These are phyloP conservation scores for Drosophila neonasuta DNA, from an alignment of 2,888 invertebrate species.

Conservation along the genomic window DNA sequence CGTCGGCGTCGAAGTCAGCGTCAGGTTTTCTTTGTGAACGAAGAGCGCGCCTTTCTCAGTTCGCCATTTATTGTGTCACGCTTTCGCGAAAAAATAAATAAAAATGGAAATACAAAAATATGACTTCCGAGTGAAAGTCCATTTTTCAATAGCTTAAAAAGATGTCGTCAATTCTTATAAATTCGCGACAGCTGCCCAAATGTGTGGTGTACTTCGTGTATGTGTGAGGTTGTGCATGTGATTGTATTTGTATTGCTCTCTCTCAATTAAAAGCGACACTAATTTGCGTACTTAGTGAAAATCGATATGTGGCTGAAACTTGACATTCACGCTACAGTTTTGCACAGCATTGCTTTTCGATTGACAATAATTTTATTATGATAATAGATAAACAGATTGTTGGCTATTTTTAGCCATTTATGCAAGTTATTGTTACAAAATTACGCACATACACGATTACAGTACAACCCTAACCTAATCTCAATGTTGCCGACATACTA, in stretches of 20 bases:
- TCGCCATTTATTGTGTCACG: slow-evolving; percentile 69
- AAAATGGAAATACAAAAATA: slow-evolving; percentile 31
- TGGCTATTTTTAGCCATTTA: slow-evolving; percentile 14
- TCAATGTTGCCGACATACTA: slow-evolving; percentile 59
- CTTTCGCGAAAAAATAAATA: slow-evolving; percentile 44
- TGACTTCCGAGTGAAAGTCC: slow-evolving; percentile 49
- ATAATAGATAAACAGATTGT: slow-evolving; percentile 1
- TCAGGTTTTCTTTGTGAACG: slow-evolving; percentile 48
- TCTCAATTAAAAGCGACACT: slow-evolving; percentile 61
- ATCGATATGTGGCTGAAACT: slow-evolving; percentile 58
- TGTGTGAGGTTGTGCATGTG: slow-evolving; percentile 15
- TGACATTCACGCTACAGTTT: slow-evolving; percentile 24
- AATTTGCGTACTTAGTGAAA: slow-evolving; percentile 67
- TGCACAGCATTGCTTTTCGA: slow-evolving; percentile 8
- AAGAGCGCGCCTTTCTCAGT: slow-evolving; percentile 35
- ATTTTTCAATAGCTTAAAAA: slow-evolving; percentile 36
- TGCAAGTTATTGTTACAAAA: slow-evolving; percentile 41
- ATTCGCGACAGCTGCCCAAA: slow-evolving; percentile 32
- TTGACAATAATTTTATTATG: not conserved
- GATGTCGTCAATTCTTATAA: slow-evolving; percentile 34
- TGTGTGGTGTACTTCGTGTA: slow-evolving; percentile 34
- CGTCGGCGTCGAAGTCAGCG: slow-evolving; percentile 17
- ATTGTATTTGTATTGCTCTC: slow-evolving; percentile 40
- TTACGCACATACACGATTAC: slow-evolving; percentile 20
- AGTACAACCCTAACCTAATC: slow-evolving; percentile 72